Evolutionary conservation across 2,113 vertebrate species (phyloP), one percentile per base, ranked within the genome.

Genomic region (Cyphomyrus plagiostoma): DNA sequence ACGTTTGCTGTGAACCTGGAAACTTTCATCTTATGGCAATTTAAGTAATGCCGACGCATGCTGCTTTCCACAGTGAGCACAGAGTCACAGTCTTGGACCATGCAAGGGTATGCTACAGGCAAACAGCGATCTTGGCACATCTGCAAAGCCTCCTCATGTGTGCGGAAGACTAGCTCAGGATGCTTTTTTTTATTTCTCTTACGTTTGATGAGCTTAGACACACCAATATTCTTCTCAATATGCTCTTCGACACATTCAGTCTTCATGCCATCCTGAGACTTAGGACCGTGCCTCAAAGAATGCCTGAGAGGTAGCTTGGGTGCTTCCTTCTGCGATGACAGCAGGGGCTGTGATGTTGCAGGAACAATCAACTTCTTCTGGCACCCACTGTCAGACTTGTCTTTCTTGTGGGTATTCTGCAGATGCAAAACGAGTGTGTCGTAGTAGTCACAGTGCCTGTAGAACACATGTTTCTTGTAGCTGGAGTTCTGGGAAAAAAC

Each of bases 41-140:
- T 95, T 84, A 96, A 92, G 49, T 99, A 99, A 94, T 99, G 98
- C 48, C 98, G 96, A 58, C 96, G 92, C 6, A 99, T 95, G 89
- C 98, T 99, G 88, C 95, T 94, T 46, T 96, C 93, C 91, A 97
- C 89, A 0, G 96, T 96, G 56, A 99, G 98, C 0, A 99, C 98
- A 0, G 98, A 98, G 89, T 97, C 94, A 35, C 98, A 99, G 4
- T 97, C 96, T 92, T 97, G 97, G 3, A 99, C 90, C 98, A 99
- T 98, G 94, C 98, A 99, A 0, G 98, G 98, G 89, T 97, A 98
- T 82, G 97, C 96, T 0, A 95, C 96, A 30, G 95, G 95, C 70
- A 97, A 91, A 80, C 94, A 96, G 13, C 97, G 97, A 93, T 98
- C 97, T 86, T 97, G 96, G 89, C 98, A 99, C 98, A 99, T 98